Percentiles rank a stretch among this genome's conserved stretches.
Conservation (phyloP, 1,140 invertebrate species). For the Panagrolaimus sp. region DNA sequence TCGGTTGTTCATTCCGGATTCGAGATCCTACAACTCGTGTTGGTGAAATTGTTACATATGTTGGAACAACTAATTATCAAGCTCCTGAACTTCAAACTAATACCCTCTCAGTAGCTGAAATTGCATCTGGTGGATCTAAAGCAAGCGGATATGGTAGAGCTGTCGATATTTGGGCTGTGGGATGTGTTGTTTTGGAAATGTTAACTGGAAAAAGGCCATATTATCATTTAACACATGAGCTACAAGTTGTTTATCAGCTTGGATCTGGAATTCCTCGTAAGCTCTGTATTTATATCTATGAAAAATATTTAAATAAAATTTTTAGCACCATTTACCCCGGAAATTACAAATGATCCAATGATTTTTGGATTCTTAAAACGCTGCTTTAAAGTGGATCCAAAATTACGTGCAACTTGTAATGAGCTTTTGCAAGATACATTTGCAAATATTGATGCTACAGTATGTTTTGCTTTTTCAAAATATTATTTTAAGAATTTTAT, state of each 20-base stretch:
- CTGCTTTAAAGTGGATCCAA: constrained; percentile 74
- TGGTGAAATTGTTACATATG: constrained; percentile 76
- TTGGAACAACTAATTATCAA: constrained; percentile 62
- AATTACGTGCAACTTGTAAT: constrained; percentile 65
- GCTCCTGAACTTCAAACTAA: constrained; percentile 33
- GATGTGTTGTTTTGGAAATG: constrained; percentile 83
- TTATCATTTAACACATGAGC: constrained; percentile 77
- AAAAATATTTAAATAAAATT: too few relatives aligned
- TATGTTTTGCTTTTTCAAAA: not conserved
- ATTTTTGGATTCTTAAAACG: constrained; percentile 69
- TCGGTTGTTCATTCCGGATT: constrained; percentile 69
- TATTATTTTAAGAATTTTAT: constrained; percentile 1
- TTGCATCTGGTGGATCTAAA: not conserved
- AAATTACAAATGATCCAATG: constrained; percentile 67
- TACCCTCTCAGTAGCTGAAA: not conserved
- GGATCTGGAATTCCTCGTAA: constrained; percentile 75
- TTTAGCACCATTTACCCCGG: constrained; percentile 61
- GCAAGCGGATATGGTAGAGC: constrained; percentile 78
- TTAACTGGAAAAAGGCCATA: constrained; percentile 78
- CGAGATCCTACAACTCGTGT: constrained; percentile 76
- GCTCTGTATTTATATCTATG: constrained; percentile 60
- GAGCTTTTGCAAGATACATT: constrained; percentile 71
- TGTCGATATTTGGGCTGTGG: constrained; percentile 82
- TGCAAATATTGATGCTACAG: constrained; percentile 61
- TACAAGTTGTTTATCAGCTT: constrained; percentile 85